Evolutionary conservation across 2,113 vertebrate species (phyloP).

Genomic region (Gobio gobio): DNA sequence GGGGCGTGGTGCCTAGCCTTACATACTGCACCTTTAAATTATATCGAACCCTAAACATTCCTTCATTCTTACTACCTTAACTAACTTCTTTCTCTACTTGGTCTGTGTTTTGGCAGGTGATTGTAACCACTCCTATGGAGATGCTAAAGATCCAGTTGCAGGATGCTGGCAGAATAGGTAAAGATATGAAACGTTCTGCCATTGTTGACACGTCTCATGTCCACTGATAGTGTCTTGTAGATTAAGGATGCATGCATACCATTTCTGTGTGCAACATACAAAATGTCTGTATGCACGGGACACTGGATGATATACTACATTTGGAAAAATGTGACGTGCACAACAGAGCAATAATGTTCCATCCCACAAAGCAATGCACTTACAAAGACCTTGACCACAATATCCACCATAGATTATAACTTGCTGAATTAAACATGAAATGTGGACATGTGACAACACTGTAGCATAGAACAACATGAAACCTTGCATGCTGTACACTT

Average conservation of each 20-base stretch:
- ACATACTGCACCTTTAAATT: too few relatives aligned
- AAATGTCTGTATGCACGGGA: neutral
- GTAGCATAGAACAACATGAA: neutral
- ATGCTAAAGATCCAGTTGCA: conserved; percentile 90
- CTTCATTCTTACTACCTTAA: too few relatives aligned
- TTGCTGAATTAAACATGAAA: neutral
- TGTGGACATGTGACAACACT: neutral
- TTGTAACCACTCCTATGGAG: conserved; percentile 88
- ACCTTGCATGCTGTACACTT: neutral
- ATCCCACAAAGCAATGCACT: neutral
- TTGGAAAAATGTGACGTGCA: neutral
- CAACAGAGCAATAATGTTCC: neutral
- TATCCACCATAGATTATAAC: neutral
- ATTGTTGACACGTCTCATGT: neutral
- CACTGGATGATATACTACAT: neutral
- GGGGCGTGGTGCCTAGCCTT: too few relatives aligned
- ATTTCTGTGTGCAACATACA: neutral
- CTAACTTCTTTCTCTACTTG: too few relatives aligned
- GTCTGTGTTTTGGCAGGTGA: conserved; percentile 50
- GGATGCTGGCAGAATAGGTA: conserved; percentile 83
- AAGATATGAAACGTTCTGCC: neutral
- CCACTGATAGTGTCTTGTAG: neutral
- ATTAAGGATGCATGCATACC: neutral
- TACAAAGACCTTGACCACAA: neutral
- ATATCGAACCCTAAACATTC: too few relatives aligned